Conservation (phyloP, 1,140 invertebrate species). For the Grapholita molesta region DNA sequence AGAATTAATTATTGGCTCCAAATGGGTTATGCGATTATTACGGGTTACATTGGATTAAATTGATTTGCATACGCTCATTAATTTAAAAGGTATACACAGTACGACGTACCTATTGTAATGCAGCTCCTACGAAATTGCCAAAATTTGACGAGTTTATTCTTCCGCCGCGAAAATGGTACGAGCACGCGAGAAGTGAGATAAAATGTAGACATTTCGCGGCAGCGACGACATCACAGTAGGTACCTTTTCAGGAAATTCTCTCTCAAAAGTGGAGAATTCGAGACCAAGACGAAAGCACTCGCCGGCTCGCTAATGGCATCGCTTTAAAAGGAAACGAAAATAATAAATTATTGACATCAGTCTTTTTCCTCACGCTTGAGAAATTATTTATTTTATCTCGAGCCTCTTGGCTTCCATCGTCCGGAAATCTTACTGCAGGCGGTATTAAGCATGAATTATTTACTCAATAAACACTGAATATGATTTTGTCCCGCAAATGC, state of each 20-base stretch:
- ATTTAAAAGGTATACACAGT: not conserved
- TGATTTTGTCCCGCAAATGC: conserved; percentile 18
- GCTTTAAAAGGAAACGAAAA: conserved; percentile 63
- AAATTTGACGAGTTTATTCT: conserved; percentile 29
- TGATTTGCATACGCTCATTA: not conserved
- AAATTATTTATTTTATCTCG: conserved; percentile 50
- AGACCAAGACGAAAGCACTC: conserved; percentile 45
- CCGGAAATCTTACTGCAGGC: conserved; percentile 37
- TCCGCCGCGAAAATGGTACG: conserved; percentile 1
- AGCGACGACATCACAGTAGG: conserved; percentile 28
- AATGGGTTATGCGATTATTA: not conserved
- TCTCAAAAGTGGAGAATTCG: conserved; percentile 43
- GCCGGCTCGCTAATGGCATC: conserved; percentile 56
- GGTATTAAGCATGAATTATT: conserved; percentile 18
- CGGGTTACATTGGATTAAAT: not conserved
- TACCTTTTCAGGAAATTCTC: conserved; percentile 36
- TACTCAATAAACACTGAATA: conserved; percentile 19
- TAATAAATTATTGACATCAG: conserved; percentile 72
- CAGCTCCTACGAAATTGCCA: not conserved
- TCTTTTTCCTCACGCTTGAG: conserved; percentile 44
- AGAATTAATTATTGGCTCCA: not conserved
- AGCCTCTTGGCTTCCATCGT: conserved; percentile 17
- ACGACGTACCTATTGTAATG: not conserved
- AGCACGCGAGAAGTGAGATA: conserved; percentile 29
- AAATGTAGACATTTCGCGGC: conserved; percentile 41